Conservation (phyloP, 2,113 vertebrate species). For the Ailuropoda melanoleuca region DNA sequence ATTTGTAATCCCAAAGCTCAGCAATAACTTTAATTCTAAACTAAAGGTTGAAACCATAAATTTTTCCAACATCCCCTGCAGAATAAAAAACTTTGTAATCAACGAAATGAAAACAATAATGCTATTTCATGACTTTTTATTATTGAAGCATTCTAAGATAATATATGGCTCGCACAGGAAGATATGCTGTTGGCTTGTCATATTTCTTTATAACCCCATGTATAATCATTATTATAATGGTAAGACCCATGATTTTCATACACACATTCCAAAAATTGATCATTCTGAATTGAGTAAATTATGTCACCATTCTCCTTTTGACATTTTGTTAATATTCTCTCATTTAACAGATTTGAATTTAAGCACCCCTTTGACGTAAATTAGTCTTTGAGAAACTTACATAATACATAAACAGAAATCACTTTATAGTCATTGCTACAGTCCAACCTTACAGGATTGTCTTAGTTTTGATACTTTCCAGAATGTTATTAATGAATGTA, state of each 20-base stretch:
- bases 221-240: conserved; percentile 48
- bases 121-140: conserved; percentile 75
- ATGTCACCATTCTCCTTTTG: conserved; percentile 43
- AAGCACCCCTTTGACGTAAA: background rate
- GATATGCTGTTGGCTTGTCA: conserved; percentile 58
- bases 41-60: conserved; percentile 79
- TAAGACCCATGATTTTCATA: conserved; percentile 65
- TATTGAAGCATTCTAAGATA: conserved; percentile 59
- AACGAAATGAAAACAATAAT: conserved; percentile 81
- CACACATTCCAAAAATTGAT: conserved; percentile 42
- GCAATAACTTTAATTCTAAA: conserved; percentile 78
- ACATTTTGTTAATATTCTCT: conserved; percentile 36
- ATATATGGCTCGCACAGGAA: background rate
- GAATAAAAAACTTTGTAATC: conserved; percentile 76
- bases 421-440: background rate
- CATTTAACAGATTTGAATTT: background rate
- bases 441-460: background rate
- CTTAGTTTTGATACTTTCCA: background rate
- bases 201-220: conserved; percentile 58
- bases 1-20: conserved; percentile 76
- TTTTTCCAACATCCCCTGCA: conserved; percentile 75
- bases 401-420: background rate
- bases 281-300: conserved; percentile 53
- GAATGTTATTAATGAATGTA: background rate
- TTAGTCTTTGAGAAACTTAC: background rate